These are phyloP conservation scores for Sapajus apella DNA, from an alignment of 2,113 vertebrate genomes.

Conservation along the genomic window DNA sequence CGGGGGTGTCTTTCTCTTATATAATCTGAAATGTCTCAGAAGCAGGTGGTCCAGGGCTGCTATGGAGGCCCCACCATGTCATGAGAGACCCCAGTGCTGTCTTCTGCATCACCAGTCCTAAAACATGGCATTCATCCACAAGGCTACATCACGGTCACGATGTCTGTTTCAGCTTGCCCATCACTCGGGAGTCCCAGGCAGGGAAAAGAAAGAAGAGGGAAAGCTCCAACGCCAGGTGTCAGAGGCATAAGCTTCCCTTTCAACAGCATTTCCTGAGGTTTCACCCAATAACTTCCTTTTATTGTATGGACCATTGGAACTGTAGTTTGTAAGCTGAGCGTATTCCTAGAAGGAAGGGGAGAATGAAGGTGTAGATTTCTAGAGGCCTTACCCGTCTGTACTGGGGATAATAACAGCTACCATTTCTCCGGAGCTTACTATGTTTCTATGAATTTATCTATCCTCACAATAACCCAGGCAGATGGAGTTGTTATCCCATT, in stretches of 20 bases:
- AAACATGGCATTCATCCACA: background rate
- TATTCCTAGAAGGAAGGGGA: background rate
- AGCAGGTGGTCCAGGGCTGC: background rate
- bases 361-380: background rate
- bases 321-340: background rate
- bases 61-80: background rate
- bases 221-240: background rate
- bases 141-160: background rate
- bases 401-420: background rate
- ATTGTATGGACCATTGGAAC: background rate
- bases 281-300: background rate
- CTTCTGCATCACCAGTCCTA: background rate
- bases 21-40: background rate
- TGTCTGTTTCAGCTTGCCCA: background rate
- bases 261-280: background rate
- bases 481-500: background rate
- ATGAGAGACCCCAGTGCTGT: background rate
- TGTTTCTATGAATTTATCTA: background rate
- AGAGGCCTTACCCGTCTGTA: background rate
- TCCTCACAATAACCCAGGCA: background rate
- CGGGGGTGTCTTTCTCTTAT: background rate
- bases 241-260: background rate
- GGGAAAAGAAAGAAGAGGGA: background rate
- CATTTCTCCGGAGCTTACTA: background rate
- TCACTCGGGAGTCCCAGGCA: background rate